phyloP scores from a whole-genome alignment of 2,888 invertebrate genomes.

The Platerodrilus igneus region DNA sequence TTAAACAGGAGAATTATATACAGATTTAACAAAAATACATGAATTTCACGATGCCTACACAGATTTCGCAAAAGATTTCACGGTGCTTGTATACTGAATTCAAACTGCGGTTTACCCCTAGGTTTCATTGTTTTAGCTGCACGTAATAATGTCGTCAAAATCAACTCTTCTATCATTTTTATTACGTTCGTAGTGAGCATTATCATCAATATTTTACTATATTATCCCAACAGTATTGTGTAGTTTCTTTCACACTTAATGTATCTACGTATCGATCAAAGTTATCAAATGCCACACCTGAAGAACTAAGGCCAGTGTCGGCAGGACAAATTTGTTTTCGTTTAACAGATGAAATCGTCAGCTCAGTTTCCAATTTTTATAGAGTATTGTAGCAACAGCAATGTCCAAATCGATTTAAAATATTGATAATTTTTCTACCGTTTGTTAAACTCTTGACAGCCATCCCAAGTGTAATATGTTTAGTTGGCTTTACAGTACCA shows the following conservation, averaged over 20 bases:
- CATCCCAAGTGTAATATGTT: conserved; percentile 30
- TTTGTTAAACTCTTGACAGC: conserved; percentile 30
- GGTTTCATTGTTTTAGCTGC: too few species aligned
- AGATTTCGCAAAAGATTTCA: too few species aligned
- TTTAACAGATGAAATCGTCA: conserved; percentile 12
- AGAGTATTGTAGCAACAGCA: conserved; percentile 29
- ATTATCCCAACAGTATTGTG: too few species aligned
- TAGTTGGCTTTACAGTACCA: conserved; percentile 30
- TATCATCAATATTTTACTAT: conserved; percentile 21
- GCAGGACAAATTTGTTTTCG: conserved; percentile 14
- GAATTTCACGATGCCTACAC: too few species aligned
- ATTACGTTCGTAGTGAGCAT: too few species aligned
- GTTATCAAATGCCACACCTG: conserved; percentile 22
- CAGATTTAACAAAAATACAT: too few species aligned
- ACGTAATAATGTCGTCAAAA: too few species aligned
- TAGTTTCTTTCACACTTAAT: conserved; percentile 19
- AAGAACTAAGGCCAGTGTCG: conserved; percentile 15
- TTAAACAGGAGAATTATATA: too few species aligned
- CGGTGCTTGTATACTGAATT: too few species aligned
- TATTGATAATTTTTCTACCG: conserved; percentile 30
- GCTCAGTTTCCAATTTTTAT: conserved; percentile 26
- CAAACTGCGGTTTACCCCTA: too few species aligned
- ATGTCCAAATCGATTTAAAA: conserved; percentile 29
- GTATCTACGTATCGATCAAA: conserved; percentile 22
- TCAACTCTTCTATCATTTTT: too few species aligned